A percentile compares a stretch with the other conserved stretches of the same genome.
These are phyloP conservation scores for Hylaeus anthracinus DNA, from an alignment of 1,140 invertebrate genomes.

Conservation along the genomic window DNA sequence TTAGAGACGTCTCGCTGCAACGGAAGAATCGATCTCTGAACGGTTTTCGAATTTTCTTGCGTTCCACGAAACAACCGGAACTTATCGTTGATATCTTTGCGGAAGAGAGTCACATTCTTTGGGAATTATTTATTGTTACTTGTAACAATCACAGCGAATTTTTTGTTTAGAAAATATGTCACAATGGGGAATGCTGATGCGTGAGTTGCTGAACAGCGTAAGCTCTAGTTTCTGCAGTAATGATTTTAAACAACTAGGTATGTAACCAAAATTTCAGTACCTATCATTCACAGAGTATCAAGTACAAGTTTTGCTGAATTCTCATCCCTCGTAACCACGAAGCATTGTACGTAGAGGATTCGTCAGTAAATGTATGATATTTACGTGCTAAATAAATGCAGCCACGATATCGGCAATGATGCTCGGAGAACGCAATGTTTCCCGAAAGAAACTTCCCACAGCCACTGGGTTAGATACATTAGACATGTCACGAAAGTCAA, in stretches of 20 bases:
- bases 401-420: neutral
- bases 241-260: no score
- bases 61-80: no score
- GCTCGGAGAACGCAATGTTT: neutral
- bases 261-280: no score
- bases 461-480: neutral
- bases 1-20: neutral
- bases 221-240: no score
- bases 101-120: no score
- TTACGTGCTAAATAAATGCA: neutral
- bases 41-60: neutral
- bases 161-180: no score
- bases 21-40: neutral
- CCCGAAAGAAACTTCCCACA: slow-evolving; percentile 4
- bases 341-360: neutral
- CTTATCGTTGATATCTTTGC: no score
- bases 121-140: no score
- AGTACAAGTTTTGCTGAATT: neutral
- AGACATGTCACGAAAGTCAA: slow-evolving; percentile 17
- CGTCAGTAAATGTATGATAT: neutral
- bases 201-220: no score
- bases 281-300: neutral
- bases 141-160: no score
- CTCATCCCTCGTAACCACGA: no score
- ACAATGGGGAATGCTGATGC: no score